Conservation (phyloP, 2,888 invertebrate species). For the Pristionchus maxplancki region DNA sequence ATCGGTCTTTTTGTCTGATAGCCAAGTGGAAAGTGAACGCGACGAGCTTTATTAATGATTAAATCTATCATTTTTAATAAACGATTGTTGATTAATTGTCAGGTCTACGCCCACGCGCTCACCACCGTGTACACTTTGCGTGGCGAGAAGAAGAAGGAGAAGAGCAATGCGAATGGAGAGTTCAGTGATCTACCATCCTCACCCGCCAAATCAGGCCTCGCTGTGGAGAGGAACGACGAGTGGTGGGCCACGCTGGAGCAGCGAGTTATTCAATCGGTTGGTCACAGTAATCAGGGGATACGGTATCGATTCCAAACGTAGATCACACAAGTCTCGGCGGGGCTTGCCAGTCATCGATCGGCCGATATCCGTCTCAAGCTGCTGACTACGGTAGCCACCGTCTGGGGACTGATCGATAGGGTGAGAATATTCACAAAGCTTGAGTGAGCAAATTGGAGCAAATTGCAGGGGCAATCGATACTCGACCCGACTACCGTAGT, state of each 20-base stretch:
- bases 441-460: background rate
- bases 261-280: background rate
- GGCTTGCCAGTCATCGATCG: conserved; percentile 42
- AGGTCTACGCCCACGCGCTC: conserved; percentile 5
- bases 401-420: conserved; percentile 44
- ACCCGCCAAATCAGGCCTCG: background rate
- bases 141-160: background rate
- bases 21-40: too few relatives aligned
- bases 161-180: background rate
- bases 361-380: background rate
- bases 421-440: background rate
- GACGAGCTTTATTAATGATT: too few relatives aligned
- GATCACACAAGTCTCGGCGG: conserved; percentile 1
- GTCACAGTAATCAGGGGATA: background rate
- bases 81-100: too few relatives aligned
- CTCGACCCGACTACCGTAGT: conserved; percentile 28
- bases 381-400: conserved; percentile 37
- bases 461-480: conserved; percentile 4
- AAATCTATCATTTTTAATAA: too few relatives aligned
- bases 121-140: background rate
- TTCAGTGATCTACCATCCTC: background rate
- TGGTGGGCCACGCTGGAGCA: conserved; percentile 28
- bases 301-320: background rate
- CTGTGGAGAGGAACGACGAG: background rate
- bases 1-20: too few relatives aligned